Percentiles rank a stretch among this genome's conserved stretches.
Evolutionary conservation across 2,888 invertebrate species (phyloP).

Genomic region (Hyalella azteca): DNA sequence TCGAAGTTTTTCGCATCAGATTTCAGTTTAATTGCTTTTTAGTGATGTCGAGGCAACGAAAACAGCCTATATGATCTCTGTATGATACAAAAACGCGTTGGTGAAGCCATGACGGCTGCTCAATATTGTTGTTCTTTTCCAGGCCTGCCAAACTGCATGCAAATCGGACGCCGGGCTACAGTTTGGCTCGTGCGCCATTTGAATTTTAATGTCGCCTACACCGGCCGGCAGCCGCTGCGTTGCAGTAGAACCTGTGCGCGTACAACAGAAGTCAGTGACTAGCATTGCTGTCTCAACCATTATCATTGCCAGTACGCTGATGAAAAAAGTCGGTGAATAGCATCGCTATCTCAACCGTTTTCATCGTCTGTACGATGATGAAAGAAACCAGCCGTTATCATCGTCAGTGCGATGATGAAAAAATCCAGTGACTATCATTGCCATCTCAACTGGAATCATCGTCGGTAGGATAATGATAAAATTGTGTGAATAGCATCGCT

Average conservation of each 20-base stretch:
- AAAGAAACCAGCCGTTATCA: background rate
- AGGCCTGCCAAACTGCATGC: background rate
- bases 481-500: too few species aligned
- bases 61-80: background rate
- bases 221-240: background rate
- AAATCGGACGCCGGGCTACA: background rate
- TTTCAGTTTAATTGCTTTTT: slow-evolving; percentile 12
- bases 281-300: background rate
- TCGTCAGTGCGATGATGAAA: background rate
- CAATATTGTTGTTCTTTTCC: background rate
- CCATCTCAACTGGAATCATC: too few species aligned
- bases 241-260: background rate
- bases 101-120: background rate
- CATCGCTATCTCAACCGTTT: background rate
- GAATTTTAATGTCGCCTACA: background rate
- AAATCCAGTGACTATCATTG: background rate
- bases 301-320: background rate
- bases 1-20: slow-evolving; percentile 26
- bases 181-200: background rate
- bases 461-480: too few species aligned
- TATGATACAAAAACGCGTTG: background rate
- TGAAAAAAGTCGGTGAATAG: background rate
- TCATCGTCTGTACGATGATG: background rate
- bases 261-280: background rate
- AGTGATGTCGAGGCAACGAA: background rate